Base-by-base conservation (phyloP, 2,888 invertebrate species). In the Sussaba pulchella region DNA sequence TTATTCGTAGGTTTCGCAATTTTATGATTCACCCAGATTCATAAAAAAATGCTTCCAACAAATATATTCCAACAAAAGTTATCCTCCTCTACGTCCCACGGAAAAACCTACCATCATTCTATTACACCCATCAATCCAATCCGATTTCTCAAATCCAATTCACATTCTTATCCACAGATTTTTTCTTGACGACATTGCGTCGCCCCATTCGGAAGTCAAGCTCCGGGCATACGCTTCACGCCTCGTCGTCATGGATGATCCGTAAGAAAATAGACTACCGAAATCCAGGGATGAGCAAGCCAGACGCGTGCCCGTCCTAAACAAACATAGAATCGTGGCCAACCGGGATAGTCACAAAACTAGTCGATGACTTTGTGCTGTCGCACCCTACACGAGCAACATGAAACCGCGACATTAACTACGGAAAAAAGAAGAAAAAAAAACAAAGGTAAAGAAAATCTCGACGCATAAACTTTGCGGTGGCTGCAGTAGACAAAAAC, bases 281-380 rank as follows among this genome's bases (percentile, higher is more conserved):
- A 36, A 54, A 77, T 81, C 66, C n/a, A 45, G 39, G n/a, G 50
- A 78, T 39, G 70, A 52, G 14, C 10, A 39, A 14, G 26, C 17
- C 14, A 14, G 31, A 39, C 71, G 78, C 78, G 81, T 71, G 81
- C 71, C 41, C 12, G 31, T 75, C 81, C 81, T 81, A 70, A 81
- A 17, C 64, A 81, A 81, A 77, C 76, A 81, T 8, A 41, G 31
- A 31, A 6, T 39, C 6, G 24, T 14, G 19, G 12, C 17, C 43
- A 10, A 26, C 36, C 31, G 12, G 10, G 0, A 6, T 57, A n/a
- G 70, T 24, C n/a, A n/a, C 41, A 14, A 19, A 1, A 8, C 17
- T 21, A 17, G 9, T 14, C 41, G 54, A 21, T 17, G 69, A 67
- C 8, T 41, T 54, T 41, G 21, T 14, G n/a, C 26, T 26, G 17